These are phyloP conservation scores for Ginglymostoma cirratum DNA, from an alignment of 2,113 vertebrate genomes.

Conservation along the genomic window DNA sequence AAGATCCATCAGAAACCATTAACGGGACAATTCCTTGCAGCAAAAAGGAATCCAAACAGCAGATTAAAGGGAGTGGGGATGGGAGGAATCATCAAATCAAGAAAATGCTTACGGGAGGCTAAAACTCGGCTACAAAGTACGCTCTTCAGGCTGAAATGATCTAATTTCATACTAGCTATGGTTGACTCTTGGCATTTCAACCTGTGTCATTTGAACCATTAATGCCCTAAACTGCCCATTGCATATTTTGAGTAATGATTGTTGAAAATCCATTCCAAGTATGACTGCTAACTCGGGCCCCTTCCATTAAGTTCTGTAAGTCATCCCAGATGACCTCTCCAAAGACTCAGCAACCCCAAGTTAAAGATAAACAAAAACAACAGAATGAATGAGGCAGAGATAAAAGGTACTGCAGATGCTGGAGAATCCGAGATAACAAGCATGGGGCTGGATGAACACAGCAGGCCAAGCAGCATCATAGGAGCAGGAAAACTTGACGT, in stretches of 20 bases:
- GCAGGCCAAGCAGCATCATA: too few relatives aligned
- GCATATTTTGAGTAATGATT: neutral
- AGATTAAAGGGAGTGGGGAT: neutral
- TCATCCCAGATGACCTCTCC: neutral
- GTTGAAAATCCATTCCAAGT: neutral
- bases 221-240: neutral
- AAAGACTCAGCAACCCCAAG: neutral
- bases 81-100: neutral
- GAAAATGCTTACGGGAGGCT: neutral
- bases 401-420: too few relatives aligned
- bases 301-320: neutral
- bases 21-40: neutral
- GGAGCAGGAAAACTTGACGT: too few relatives aligned
- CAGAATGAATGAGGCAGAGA: neutral
- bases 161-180: neutral
- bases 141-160: neutral
- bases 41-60: neutral
- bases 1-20: neutral
- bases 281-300: neutral
- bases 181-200: neutral
- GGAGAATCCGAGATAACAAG: too few relatives aligned
- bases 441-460: too few relatives aligned
- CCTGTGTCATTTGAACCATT: neutral
- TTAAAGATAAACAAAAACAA: neutral
- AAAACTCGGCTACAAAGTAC: neutral